These are phyloP conservation scores for Anhinga anhinga DNA, from an alignment of 2,113 vertebrate species.

Conservation along the genomic window DNA sequence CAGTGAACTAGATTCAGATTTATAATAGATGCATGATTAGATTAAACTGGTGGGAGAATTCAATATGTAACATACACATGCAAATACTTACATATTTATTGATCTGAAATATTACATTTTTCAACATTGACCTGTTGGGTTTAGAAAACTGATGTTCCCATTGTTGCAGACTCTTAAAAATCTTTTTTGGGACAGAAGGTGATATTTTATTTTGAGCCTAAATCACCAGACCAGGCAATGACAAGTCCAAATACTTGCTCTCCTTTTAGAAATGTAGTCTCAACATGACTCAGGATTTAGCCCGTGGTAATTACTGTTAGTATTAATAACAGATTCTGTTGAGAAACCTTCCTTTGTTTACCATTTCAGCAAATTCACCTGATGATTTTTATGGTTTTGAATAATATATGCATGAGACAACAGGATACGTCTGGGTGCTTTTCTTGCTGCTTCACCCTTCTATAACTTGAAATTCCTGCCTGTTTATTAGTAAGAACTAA, in stretches of 20 bases:
- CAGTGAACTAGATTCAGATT: background rate
- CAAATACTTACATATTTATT: background rate
- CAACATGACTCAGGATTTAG: background rate
- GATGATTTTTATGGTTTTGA: conserved; percentile 42
- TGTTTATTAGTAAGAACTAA: background rate
- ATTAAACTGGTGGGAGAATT: background rate
- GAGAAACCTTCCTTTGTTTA: conserved; percentile 74
- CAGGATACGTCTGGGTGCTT: background rate
- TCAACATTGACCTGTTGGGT: background rate
- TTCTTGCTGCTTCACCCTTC: conserved; percentile 15
- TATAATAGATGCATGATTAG: background rate
- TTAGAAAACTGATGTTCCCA: background rate
- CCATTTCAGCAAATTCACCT: conserved; percentile 50
- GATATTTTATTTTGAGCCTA: background rate
- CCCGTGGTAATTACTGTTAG: background rate
- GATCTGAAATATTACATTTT: background rate
- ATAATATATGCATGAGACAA: conserved; percentile 32
- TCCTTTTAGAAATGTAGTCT: background rate
- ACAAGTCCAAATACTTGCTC: background rate
- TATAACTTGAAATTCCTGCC: conserved; percentile 21
- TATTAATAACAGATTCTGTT: conserved; percentile 65
- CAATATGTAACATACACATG: background rate
- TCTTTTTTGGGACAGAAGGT: background rate
- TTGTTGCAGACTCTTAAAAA: background rate
- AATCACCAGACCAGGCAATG: background rate